phyloP scores from a whole-genome alignment of 2,888 invertebrate genomes.

The Magallana nippona region DNA sequence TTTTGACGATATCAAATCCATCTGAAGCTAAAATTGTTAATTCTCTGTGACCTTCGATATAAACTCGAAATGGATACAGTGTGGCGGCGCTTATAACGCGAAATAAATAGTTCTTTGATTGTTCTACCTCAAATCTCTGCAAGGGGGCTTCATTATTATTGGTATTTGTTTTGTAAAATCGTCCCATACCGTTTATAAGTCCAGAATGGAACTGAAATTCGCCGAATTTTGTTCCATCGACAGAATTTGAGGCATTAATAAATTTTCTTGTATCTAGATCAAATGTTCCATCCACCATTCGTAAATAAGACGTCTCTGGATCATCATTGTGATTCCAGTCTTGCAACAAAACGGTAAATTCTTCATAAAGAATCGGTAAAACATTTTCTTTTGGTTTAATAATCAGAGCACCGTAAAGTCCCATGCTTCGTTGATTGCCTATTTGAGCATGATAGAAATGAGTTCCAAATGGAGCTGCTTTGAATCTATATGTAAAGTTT shows the following conservation, averaged over 20 bases:
- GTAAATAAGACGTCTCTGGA: conserved; percentile 48
- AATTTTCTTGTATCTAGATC: background rate
- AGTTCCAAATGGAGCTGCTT: conserved; percentile 58
- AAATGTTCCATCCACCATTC: conserved; percentile 46
- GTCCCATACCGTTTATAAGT: conserved; percentile 61
- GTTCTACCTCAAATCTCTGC: conserved; percentile 54
- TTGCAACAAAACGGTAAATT: conserved; percentile 35
- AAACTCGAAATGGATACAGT: conserved; percentile 57
- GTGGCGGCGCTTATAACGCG: conserved; percentile 61
- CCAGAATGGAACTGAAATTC: conserved; percentile 52
- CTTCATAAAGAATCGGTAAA: background rate
- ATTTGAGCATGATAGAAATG: conserved; percentile 65
- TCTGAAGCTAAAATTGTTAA: conserved; percentile 58
- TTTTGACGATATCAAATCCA: conserved; percentile 40
- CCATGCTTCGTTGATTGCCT: conserved; percentile 60
- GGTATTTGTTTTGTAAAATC: conserved; percentile 42
- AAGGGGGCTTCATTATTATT: conserved; percentile 57
- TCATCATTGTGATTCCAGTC: conserved; percentile 53
- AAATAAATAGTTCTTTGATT: conserved; percentile 51
- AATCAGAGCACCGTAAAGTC: conserved; percentile 62
- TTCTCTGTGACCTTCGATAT: conserved; percentile 54
- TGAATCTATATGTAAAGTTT: conserved; percentile 63
- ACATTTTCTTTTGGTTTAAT: conserved; percentile 41
- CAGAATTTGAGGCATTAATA: conserved; percentile 28
- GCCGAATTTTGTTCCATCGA: conserved; percentile 48